Evolutionary conservation across 2,797 vertebrate genomes (phyloP), one percentile per base, ranked within the genome.

Genomic region (Novumbra hubbsi): DNA sequence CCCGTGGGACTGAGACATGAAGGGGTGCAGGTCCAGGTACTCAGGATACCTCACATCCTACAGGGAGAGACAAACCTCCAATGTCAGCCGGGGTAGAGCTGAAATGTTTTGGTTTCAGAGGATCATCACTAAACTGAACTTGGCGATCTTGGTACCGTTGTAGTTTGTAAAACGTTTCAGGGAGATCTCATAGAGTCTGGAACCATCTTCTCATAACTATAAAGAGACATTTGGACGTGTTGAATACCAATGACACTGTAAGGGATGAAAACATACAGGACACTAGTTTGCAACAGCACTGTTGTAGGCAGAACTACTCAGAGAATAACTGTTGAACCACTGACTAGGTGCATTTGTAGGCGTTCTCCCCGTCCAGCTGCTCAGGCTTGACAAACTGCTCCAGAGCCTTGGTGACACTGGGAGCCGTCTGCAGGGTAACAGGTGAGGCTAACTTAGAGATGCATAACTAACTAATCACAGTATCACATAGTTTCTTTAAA

Each of bases 301-400:
- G 52, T 19, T 55, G 19, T 55, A n/a, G 52, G n/a, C 52, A 55
- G 4, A 9, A 60, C 45, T 27, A 15, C 16, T 1, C 7, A 1
- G 17, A 67, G 19, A 67, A 9, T 0, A 67, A 41, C 30, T 19
- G 9, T 2, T 17, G 68, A 16, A 19, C 45, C 8, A 76, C 95
- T 87, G 93, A 99, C 98, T 96, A 98, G 88, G 95, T 96, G 86
- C 98, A 99, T 80, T 96, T 99, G 86, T 99, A 99, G 4, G 96
- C 94, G 2, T 99, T 99, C 84, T 99, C 98, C 19, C 96, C 97
- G 0, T 96, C 96, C 62, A 99, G 93, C 73, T 98, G 96, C 75
- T 99, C 98, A 0, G 98, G 95, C 77, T 97, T 98, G 55, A 99
- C 98, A 88, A 98, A 99, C 79, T 97, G 96, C 83, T 99, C 97